Evolutionary conservation across 2,888 invertebrate species (phyloP).

Genomic region (Auanema sp.): DNA sequence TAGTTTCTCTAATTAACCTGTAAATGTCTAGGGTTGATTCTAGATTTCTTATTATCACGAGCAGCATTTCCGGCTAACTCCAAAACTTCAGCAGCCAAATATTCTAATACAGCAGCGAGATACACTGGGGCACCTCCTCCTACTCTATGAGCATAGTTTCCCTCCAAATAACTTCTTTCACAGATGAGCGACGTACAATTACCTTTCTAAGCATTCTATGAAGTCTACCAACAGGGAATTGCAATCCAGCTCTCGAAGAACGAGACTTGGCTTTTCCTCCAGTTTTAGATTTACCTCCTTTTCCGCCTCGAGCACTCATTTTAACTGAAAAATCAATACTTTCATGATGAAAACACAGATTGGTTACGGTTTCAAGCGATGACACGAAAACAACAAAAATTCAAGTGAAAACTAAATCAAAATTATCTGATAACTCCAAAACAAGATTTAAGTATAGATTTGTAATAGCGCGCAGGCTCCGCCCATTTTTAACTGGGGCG

Average conservation of each 20-base stretch:
- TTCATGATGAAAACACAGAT: too few species aligned
- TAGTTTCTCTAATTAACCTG: constrained; percentile 14
- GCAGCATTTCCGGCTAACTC: constrained; percentile 65
- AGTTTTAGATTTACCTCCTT: constrained; percentile 65
- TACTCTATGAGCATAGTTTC: constrained; percentile 58
- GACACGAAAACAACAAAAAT: too few species aligned
- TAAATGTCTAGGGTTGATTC: constrained; percentile 62
- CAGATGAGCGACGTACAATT: not conserved
- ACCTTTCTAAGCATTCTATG: constrained; percentile 58
- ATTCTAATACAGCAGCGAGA: constrained; percentile 24
- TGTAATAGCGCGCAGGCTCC: too few species aligned
- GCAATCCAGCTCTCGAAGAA: constrained; percentile 62
- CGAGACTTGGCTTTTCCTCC: constrained; percentile 55
- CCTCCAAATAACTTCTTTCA: constrained; percentile 14
- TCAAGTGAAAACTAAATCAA: too few species aligned
- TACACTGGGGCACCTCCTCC: constrained; percentile 52
- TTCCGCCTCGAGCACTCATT: constrained; percentile 78
- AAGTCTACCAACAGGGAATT: constrained; percentile 63
- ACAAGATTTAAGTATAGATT: too few species aligned
- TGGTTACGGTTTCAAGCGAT: too few species aligned
- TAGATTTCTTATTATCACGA: constrained; percentile 67
- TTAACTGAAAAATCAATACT: not conserved
- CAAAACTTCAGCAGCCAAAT: constrained; percentile 57
- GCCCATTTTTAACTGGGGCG: too few species aligned
- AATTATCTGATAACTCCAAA: too few species aligned